Evolutionary conservation across 2,797 vertebrate species (phyloP).

Genomic region (Naso thynnoides): DNA sequence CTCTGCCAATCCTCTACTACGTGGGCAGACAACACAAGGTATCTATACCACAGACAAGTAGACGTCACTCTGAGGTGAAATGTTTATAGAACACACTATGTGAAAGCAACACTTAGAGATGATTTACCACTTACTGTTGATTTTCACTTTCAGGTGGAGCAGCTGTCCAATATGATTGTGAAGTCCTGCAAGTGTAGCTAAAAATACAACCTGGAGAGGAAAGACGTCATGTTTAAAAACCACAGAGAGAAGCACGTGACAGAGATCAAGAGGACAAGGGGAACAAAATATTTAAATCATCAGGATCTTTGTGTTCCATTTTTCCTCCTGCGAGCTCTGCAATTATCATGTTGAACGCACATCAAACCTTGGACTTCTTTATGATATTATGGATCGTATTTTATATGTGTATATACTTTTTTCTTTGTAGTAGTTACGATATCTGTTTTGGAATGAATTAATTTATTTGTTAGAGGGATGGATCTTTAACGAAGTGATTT

Average conservation of each 20-base stretch:
- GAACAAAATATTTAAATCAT: slow-evolving; percentile 34
- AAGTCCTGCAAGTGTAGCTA: slow-evolving; percentile 94
- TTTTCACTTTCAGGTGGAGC: slow-evolving; percentile 87
- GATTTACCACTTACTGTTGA: slow-evolving; percentile 10
- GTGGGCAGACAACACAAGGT: slow-evolving; percentile 91
- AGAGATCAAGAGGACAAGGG: slow-evolving; percentile 17
- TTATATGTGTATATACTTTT: slow-evolving; percentile 64
- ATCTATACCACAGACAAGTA: slow-evolving; percentile 25
- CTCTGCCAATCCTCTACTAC: slow-evolving; percentile 92
- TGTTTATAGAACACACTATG: slow-evolving; percentile 10
- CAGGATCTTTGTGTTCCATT: slow-evolving; percentile 42
- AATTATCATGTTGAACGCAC: slow-evolving; percentile 42
- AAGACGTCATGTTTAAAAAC: slow-evolving; percentile 35
- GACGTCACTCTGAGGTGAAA: slow-evolving; percentile 1
- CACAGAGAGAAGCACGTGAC: slow-evolving; percentile 28
- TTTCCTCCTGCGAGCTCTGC: slow-evolving; percentile 34
- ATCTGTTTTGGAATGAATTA: slow-evolving; percentile 71
- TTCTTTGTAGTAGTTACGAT: slow-evolving; percentile 32
- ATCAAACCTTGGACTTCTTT: slow-evolving; percentile 50
- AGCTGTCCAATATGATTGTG: slow-evolving; percentile 94
- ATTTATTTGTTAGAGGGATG: slow-evolving; percentile 82
- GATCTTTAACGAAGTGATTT: slow-evolving; percentile 40
- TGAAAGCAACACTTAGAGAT: slow-evolving; percentile 8
- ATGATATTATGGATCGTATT: slow-evolving; percentile 52
- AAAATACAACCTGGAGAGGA: slow-evolving; percentile 55